Evolutionary conservation across 2,888 invertebrate genomes (phyloP).

Genomic region (Ichneumon xanthorius): DNA sequence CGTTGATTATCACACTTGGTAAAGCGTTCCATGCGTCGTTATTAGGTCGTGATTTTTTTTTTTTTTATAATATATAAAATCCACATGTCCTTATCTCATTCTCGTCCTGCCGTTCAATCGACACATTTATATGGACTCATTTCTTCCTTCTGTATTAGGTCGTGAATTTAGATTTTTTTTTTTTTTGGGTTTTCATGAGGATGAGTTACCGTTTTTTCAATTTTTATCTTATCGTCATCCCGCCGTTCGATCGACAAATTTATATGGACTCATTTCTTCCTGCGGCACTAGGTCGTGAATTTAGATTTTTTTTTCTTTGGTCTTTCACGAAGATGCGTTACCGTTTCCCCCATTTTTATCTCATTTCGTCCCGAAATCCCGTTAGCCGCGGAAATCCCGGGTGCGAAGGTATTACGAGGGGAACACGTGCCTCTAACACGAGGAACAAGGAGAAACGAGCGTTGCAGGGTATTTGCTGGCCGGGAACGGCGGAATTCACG

Average conservation of each 20-base stretch:
- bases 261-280: slow-evolving; percentile 23
- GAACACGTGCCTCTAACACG: slow-evolving; percentile 66
- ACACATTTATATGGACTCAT: too few relatives aligned
- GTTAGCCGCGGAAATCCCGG: slow-evolving; percentile 46
- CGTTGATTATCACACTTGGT: too few relatives aligned
- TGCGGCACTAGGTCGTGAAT: slow-evolving; percentile 27
- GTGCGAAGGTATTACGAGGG: slow-evolving; percentile 59
- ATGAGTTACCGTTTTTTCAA: slow-evolving; percentile 44
- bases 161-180: slow-evolving; percentile 29
- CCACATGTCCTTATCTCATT: too few relatives aligned
- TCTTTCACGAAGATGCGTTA: slow-evolving; percentile 26
- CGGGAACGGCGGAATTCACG: slow-evolving; percentile 66
- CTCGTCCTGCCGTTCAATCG: too few relatives aligned
- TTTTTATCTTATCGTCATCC: slow-evolving; percentile 19
- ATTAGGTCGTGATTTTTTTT: too few relatives aligned
- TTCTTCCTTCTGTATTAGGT: too few relatives aligned
- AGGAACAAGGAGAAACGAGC: slow-evolving; percentile 60
- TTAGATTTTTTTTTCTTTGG: slow-evolving; percentile 16
- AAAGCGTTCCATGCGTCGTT: too few relatives aligned
- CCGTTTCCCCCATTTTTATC: slow-evolving; percentile 46
- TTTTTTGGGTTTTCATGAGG: slow-evolving; percentile 13
- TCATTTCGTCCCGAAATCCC: slow-evolving; percentile 60
- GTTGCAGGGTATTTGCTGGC: slow-evolving; percentile 19
- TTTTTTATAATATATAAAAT: too few relatives aligned
- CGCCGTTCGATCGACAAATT: neutral